Conservation (phyloP, 2,797 vertebrate species). For the Myotis myotis region DNA sequence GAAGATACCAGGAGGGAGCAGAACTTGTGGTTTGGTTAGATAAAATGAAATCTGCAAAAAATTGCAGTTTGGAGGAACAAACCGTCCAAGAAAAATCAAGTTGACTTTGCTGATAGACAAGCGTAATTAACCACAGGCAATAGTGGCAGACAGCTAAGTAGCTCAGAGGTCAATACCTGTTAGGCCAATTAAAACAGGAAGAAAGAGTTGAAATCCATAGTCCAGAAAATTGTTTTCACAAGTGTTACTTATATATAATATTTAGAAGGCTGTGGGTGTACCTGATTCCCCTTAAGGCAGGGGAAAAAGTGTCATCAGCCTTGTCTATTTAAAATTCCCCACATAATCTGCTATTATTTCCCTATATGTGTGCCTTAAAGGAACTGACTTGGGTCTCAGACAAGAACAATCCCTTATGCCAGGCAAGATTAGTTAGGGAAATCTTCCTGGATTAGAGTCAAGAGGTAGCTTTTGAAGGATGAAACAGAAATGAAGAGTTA, state of each 20-base stretch:
- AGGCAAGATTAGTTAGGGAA: not conserved
- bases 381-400: not conserved
- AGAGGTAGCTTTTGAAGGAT: not conserved
- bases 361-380: conserved; percentile 6
- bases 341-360: not conserved
- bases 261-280: not conserved
- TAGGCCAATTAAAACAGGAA: not conserved
- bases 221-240: conserved; percentile 26
- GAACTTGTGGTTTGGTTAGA: not conserved
- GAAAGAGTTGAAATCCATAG: not conserved
- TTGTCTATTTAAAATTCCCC: not conserved
- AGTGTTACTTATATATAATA: not conserved
- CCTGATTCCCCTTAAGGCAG: not conserved
- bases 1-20: not conserved
- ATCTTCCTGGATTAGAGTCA: not conserved
- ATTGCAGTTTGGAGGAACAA: not conserved
- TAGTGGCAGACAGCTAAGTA: not conserved
- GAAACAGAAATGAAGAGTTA: not conserved
- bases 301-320: not conserved
- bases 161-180: not conserved
- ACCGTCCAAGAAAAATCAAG: conserved; percentile 18
- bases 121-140: not conserved
- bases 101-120: not conserved
- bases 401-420: not conserved
- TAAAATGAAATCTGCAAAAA: not conserved